These are phyloP conservation scores for Brachionus calyciflorus DNA, from an alignment of 1,140 invertebrate species.

Conservation along the genomic window DNA sequence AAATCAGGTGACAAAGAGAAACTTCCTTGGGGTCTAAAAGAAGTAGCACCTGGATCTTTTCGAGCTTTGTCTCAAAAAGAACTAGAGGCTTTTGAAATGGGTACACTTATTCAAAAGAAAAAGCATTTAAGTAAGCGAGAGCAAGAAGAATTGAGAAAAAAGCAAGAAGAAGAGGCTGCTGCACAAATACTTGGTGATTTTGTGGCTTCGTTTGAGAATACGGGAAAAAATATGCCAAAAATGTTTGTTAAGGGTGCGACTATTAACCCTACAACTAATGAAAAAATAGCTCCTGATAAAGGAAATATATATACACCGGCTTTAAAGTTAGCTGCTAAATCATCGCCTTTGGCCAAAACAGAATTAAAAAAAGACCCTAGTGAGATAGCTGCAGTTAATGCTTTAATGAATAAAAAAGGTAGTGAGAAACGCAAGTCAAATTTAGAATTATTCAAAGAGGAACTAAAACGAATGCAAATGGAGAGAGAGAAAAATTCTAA, in stretches of 20 bases:
- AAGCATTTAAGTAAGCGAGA: slow-evolving; percentile 77
- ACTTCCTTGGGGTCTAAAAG: slow-evolving; percentile 50
- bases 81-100: slow-evolving; percentile 76
- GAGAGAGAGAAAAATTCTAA: slow-evolving; percentile 32
- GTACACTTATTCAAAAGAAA: slow-evolving; percentile 71
- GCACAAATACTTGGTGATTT: slow-evolving; percentile 88
- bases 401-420: slow-evolving; percentile 68
- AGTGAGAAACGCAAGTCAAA: slow-evolving; percentile 91
- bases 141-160: slow-evolving; percentile 79
- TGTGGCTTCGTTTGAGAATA: slow-evolving; percentile 91
- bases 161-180: slow-evolving; percentile 75
- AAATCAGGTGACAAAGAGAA: slow-evolving; percentile 41
- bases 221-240: slow-evolving; percentile 72
- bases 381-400: slow-evolving; percentile 4
- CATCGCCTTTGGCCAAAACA: slow-evolving; percentile 14
- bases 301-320: slow-evolving; percentile 70
- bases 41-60: slow-evolving; percentile 49
- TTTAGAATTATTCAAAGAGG: slow-evolving; percentile 90
- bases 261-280: slow-evolving; percentile 71
- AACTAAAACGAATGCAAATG: slow-evolving; percentile 54
- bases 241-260: slow-evolving; percentile 94
- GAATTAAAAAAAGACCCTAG: slow-evolving; percentile 48
- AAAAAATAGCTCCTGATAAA: slow-evolving; percentile 62
- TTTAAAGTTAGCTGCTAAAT: slow-evolving; percentile 61
- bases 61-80: slow-evolving; percentile 61